Evolutionary conservation across 37 sponge, comb jelly and placozoan genomes (phyloP).

Genomic region (Agelas oroides): DNA sequence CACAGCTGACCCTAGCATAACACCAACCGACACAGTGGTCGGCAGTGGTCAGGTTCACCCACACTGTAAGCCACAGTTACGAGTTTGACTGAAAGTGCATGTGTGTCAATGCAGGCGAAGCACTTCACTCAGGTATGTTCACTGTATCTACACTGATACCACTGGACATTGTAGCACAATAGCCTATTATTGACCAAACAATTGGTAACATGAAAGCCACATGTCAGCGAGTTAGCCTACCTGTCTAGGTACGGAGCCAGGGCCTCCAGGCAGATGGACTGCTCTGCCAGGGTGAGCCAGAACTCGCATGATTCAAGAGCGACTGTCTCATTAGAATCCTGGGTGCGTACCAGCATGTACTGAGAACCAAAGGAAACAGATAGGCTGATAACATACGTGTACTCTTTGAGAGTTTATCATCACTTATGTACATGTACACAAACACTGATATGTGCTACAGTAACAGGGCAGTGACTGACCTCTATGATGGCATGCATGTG

Average conservation of each 20-base stretch:
- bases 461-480: constrained; percentile 51
- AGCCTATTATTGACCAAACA: no score
- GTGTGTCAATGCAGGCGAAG: no score
- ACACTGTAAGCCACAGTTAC: no score
- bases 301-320: constrained; percentile 98
- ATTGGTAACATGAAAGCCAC: no score
- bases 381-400: not conserved
- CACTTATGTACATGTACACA: not conserved
- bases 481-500: constrained; percentile 94
- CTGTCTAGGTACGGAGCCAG: constrained; percentile 74
- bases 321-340: constrained; percentile 90
- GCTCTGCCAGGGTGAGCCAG: constrained; percentile 97
- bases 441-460: not conserved
- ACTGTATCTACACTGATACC: no score
- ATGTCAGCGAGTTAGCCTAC: constrained; percentile 26
- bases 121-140: no score
- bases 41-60: no score
- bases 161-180: no score
- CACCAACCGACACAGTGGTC: no score
- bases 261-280: constrained; percentile 80
- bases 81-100: no score
- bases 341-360: constrained; percentile 98
- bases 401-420: no score
- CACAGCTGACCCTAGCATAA: no score
- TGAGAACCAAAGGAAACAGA: not conserved